These are phyloP conservation scores for Microtus richardsoni DNA, from an alignment of 2,113 vertebrate species.

Conservation along the genomic window DNA sequence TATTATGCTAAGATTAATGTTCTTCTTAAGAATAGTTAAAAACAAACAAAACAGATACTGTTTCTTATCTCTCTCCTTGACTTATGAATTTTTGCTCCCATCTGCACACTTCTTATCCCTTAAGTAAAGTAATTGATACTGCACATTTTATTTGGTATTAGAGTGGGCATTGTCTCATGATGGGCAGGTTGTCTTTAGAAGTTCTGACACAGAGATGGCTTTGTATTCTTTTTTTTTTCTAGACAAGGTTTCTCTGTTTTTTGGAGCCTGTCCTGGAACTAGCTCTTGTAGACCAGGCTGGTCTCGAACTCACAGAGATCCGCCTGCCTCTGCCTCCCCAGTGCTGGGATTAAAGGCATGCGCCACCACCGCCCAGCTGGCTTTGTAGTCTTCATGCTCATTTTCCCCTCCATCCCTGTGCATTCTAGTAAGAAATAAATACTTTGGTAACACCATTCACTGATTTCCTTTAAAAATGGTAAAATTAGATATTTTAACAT, in stretches of 20 bases:
- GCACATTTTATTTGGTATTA: not conserved
- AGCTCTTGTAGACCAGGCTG: too few relatives aligned
- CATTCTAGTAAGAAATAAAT: not conserved
- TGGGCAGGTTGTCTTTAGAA: not conserved
- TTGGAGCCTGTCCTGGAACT: too few relatives aligned
- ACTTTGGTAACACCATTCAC: not conserved
- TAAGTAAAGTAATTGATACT: not conserved
- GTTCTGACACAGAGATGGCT: not conserved
- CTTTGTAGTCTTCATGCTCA: too few relatives aligned
- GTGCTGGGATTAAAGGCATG: too few relatives aligned
- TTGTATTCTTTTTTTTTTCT: too few relatives aligned
- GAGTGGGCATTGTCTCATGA: accelerated
- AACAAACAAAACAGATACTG: not conserved
- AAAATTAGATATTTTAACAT: not conserved
- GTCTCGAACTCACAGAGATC: too few relatives aligned
- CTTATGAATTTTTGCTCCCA: too few relatives aligned
- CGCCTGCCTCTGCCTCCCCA: too few relatives aligned
- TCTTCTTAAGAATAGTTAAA: not conserved
- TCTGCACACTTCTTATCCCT: not conserved
- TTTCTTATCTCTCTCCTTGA: not conserved
- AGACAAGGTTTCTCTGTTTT: too few relatives aligned
- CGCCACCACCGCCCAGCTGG: too few relatives aligned
- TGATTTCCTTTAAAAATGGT: not conserved
- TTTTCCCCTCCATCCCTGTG: not conserved
- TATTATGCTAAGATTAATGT: not conserved